Base-by-base conservation (phyloP, 2,888 invertebrate species). In the Patella ulyssiponensis region DNA sequence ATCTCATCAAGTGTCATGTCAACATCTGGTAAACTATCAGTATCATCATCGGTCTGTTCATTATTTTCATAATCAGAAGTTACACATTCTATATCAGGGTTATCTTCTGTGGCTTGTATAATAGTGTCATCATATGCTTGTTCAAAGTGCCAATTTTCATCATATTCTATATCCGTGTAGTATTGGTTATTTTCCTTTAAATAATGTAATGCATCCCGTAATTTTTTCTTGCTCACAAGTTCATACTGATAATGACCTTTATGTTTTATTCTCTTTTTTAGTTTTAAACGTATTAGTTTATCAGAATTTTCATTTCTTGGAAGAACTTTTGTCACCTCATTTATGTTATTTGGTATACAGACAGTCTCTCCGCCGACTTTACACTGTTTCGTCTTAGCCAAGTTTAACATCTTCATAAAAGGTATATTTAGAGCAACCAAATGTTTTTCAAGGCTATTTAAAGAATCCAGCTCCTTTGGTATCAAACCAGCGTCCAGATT, bases 401-500 rank as follows among this genome's bases (percentile, higher is more conserved):
- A 4, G n/a, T 58, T 58, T 58, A 58, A n/a, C 44, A 71, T 14
- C 17, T 71, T 71, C 44, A 71, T 27, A n/a, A 71, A 71, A 7
- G 44, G 27, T 7, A 71, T 71, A 44, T 71, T 71, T 3, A 27
- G 23, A 4, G 71, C 3, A 33, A 71, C 44, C 44, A 71, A 71
- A 33, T 71, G 71, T 33, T 71, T 44, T 71, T 71, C 71, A 5
- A 71, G 9, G 3, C 12, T 27, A 52, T 71, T 71, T 11, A 71
- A 44, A 71, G 33, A n/a, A 33, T 33, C 44, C 9, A 71, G 44
- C 52, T 71, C 71, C n/a, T 71, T 11, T 23, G 71, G 71, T 33
- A 71, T 71, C 27, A 23, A 20, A 4, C 9, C 11, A 69, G 52
- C 33, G 2, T 4, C 52, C 44, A 71, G n/a, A 33, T 71, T 71